phyloP scores from a whole-genome alignment of 2,888 invertebrate genomes.

The Drosophila merina region DNA sequence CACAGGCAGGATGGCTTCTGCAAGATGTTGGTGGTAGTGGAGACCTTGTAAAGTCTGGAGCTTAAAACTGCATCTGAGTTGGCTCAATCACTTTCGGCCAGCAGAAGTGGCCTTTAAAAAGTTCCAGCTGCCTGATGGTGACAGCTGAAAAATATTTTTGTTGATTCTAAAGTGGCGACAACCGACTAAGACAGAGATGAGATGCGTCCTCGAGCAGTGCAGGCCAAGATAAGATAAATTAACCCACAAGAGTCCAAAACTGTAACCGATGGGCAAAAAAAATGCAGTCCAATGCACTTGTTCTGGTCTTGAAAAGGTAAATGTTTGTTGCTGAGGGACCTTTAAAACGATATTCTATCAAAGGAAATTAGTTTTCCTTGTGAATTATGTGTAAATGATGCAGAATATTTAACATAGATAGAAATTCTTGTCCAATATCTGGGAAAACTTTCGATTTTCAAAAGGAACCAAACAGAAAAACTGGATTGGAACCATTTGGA shows the following conservation, averaged over 20 bases:
- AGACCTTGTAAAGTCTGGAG: slow-evolving; percentile 24
- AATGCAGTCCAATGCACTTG: slow-evolving; percentile 50
- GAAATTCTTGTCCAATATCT: background rate
- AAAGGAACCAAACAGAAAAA: background rate
- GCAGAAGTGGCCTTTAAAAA: slow-evolving; percentile 36
- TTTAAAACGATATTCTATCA: background rate
- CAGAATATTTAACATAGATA: background rate
- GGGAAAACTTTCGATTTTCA: slow-evolving; percentile 2
- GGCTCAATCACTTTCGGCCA: slow-evolving; percentile 36
- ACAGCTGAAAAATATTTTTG: slow-evolving; percentile 64
- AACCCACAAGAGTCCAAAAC: slow-evolving; percentile 20
- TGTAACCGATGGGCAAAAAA: slow-evolving; percentile 69
- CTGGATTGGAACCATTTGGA: slow-evolving; percentile 3
- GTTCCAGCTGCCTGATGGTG: slow-evolving; percentile 48
- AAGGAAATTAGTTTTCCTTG: too few species aligned
- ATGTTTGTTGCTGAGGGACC: background rate
- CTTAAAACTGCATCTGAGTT: slow-evolving; percentile 33
- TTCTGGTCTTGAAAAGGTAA: slow-evolving; percentile 39
- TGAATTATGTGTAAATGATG: background rate
- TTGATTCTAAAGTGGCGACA: slow-evolving; percentile 65
- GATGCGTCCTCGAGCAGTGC: slow-evolving; percentile 32
- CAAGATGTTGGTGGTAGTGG: slow-evolving; percentile 37
- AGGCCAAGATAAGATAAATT: slow-evolving; percentile 21
- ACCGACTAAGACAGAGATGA: slow-evolving; percentile 48
- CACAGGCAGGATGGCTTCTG: slow-evolving; percentile 15